Percentiles rank a stretch among this genome's conserved stretches.
Evolutionary conservation across 2,113 vertebrate species (phyloP).

Genomic region (Mus pahari): DNA sequence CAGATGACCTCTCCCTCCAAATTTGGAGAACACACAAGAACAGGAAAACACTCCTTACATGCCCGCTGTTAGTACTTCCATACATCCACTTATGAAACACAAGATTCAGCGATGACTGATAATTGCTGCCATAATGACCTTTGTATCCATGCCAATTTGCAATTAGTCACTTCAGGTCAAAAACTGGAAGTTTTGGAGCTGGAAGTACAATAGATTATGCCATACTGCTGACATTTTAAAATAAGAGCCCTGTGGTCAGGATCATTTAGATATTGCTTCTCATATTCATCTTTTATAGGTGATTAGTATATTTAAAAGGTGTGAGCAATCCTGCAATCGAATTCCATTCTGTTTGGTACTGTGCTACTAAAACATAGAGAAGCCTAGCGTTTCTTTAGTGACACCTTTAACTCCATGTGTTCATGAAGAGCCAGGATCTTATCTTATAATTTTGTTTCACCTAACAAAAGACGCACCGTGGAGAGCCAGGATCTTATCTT

Average conservation of each 20-base stretch:
- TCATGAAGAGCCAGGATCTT: neutral
- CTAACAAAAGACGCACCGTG: no score
- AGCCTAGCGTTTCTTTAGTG: neutral
- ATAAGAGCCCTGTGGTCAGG: neutral
- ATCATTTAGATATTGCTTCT: slow-evolving; percentile 5
- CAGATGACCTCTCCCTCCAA: neutral
- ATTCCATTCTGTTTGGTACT: slow-evolving; percentile 3
- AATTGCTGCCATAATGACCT: slow-evolving; percentile 47
- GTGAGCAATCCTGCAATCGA: neutral
- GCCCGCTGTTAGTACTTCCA: slow-evolving; percentile 34
- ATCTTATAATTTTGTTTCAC: neutral
- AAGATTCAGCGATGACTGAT: slow-evolving; percentile 53
- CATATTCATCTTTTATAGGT: neutral
- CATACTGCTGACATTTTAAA: neutral
- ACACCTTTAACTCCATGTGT: neutral
- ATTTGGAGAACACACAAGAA: neutral
- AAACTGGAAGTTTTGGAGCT: slow-evolving; percentile 54
- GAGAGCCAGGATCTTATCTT: neutral
- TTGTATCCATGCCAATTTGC: slow-evolving; percentile 52
- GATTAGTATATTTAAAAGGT: neutral
- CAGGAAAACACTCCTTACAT: slow-evolving; percentile 1
- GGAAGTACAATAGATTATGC: neutral
- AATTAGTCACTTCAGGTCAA: slow-evolving; percentile 59
- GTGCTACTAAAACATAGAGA: slow-evolving; percentile 39
- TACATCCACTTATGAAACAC: slow-evolving; percentile 42